Percentiles rank a stretch among this genome's conserved stretches.
phyloP scores from a whole-genome alignment of 2,113 vertebrate species.

The Conger conger region DNA sequence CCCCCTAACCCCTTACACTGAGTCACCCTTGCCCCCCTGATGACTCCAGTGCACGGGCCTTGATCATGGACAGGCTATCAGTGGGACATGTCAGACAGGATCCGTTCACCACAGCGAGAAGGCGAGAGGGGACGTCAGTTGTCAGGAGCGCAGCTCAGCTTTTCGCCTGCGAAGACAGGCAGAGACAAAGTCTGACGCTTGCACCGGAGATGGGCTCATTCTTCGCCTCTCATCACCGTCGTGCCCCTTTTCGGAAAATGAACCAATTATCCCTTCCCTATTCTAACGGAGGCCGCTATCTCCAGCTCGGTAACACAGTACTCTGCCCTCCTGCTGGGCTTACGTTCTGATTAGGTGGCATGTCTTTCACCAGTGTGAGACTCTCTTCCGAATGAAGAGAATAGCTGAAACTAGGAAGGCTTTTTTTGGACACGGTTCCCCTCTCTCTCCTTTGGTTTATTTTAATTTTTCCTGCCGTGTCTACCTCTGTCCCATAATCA shows the following conservation, averaged over 20 bases:
- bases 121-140: not conserved
- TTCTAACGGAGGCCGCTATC: constrained; percentile 1
- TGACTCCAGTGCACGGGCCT: too few relatives aligned
- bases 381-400: not conserved
- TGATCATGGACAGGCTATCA: not conserved
- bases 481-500: too few relatives aligned
- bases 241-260: not conserved
- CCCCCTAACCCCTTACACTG: not conserved
- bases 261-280: constrained; percentile 19
- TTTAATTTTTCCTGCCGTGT: too few relatives aligned
- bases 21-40: not conserved
- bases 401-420: too few relatives aligned
- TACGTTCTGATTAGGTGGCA: not conserved
- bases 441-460: too few relatives aligned
- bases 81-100: constrained; percentile 14
- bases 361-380: not conserved
- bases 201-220: not conserved
- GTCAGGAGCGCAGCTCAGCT: not conserved
- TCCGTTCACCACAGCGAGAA: constrained; percentile 2
- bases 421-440: too few relatives aligned
- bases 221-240: not conserved
- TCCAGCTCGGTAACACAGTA: constrained; percentile 7
- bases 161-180: constrained; percentile 19
- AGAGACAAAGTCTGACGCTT: not conserved
- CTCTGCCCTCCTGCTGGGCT: not conserved